phyloP scores from a whole-genome alignment of 1,140 invertebrate genomes.

The Pteromalus puparum region DNA sequence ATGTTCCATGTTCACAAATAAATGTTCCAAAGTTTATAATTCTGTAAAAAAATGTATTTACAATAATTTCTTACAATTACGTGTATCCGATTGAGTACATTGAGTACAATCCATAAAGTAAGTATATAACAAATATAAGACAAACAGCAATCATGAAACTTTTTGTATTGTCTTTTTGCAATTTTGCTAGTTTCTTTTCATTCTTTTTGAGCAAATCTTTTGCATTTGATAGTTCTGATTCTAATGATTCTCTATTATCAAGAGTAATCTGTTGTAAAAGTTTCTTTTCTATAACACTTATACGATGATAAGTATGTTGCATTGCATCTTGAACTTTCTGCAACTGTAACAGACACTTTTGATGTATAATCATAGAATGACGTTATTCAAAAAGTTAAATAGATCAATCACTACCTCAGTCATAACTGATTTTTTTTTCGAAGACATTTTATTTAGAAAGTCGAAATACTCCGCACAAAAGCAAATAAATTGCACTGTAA shows the following conservation, averaged over 20 bases:
- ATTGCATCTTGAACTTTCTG: slow-evolving; percentile 66
- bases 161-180: slow-evolving; percentile 67
- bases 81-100: slow-evolving; percentile 28
- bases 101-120: slow-evolving; percentile 65
- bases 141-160: slow-evolving; percentile 66
- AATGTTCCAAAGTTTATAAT: slow-evolving; percentile 47
- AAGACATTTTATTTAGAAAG: slow-evolving; percentile 31
- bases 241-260: slow-evolving; percentile 66
- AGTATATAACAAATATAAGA: slow-evolving; percentile 64
- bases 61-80: slow-evolving; percentile 36
- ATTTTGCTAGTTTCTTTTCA: slow-evolving; percentile 60
- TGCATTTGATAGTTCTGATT: slow-evolving; percentile 64
- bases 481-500: not conserved
- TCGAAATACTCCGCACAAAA: not conserved
- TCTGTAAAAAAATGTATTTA: slow-evolving; percentile 46
- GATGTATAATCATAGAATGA: not conserved
- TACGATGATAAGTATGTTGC: slow-evolving; percentile 62
- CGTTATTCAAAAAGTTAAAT: not conserved
- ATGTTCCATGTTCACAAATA: slow-evolving; percentile 42
- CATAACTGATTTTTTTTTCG: slow-evolving; percentile 39
- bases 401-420: slow-evolving; percentile 46
- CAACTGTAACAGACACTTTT: slow-evolving; percentile 65
- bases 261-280: slow-evolving; percentile 62
- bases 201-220: slow-evolving; percentile 65
- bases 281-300: slow-evolving; percentile 66